These are phyloP conservation scores for Oikopleura albicans DNA, from an alignment of 23 tunicate species.

Conservation along the genomic window DNA sequence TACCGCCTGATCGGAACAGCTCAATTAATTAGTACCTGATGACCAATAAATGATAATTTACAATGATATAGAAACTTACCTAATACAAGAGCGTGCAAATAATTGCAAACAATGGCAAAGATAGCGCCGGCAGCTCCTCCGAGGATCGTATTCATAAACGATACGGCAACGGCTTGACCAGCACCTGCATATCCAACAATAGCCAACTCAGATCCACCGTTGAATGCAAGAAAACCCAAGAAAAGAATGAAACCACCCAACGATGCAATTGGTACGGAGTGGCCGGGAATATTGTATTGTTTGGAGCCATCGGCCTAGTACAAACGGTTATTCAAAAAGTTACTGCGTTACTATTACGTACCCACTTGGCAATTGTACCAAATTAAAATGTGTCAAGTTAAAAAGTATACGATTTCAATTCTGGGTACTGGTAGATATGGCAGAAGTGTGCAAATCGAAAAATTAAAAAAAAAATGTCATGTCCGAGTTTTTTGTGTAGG, in stretches of 20 bases:
- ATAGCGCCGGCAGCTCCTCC: constrained; percentile 27
- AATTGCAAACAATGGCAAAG: constrained; percentile 13
- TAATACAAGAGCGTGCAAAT: not conserved
- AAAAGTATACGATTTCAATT: no score
- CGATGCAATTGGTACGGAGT: constrained; percentile 15
- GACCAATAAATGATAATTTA: not conserved
- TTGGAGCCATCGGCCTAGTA: not conserved
- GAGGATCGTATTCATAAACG: constrained; percentile 24
- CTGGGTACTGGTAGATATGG: no score
- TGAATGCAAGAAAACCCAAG: constrained; percentile 30
- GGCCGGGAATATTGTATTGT: not conserved
- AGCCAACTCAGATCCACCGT: constrained; percentile 23
- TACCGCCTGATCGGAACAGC: constrained; percentile 20
- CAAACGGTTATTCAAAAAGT: no score
- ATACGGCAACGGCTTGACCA: constrained; percentile 19
- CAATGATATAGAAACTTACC: not conserved
- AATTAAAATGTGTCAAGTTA: no score
- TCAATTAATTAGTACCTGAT: constrained; percentile 17
- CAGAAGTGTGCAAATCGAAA: no score
- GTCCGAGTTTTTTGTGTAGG: no score
- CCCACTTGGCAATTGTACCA: no score
- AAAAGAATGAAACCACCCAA: constrained; percentile 33
- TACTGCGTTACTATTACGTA: no score
- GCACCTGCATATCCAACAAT: constrained; percentile 19
- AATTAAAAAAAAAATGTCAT: no score